Conservation (phyloP, 1,140 invertebrate genomes). For the Drosophila teissieri region DNA sequence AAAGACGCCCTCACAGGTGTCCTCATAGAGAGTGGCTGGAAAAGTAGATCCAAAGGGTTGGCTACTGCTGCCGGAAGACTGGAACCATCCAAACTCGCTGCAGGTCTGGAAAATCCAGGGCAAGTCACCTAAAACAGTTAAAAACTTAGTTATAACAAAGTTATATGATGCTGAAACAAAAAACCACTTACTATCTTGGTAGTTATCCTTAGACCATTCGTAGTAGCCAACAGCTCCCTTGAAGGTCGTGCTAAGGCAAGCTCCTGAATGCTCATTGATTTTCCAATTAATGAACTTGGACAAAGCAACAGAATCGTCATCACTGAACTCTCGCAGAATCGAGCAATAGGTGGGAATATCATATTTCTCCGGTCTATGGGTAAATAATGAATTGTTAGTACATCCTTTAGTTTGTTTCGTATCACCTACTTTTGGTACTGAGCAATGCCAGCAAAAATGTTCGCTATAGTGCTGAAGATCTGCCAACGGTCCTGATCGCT, state of each 20-base stretch:
- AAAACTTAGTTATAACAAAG: not conserved
- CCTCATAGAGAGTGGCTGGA: slow-evolving; percentile 86
- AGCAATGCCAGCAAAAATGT: slow-evolving; percentile 73
- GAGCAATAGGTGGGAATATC: slow-evolving; percentile 50
- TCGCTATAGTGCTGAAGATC: slow-evolving; percentile 74
- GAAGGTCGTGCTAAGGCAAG: slow-evolving; percentile 56
- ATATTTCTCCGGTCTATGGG: slow-evolving; percentile 47
- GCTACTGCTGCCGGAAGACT: slow-evolving; percentile 86
- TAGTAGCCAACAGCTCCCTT: slow-evolving; percentile 58
- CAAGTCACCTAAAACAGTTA: slow-evolving; percentile 33
- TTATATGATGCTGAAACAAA: not conserved
- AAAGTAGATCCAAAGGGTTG: slow-evolving; percentile 88
- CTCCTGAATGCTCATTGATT: slow-evolving; percentile 20
- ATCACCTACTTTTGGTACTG: slow-evolving; percentile 70
- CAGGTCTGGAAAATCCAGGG: slow-evolving; percentile 90
- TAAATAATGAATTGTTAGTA: not conserved
- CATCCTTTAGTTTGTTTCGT: too few relatives aligned
- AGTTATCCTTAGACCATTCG: slow-evolving; percentile 55
- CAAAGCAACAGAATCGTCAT: slow-evolving; percentile 66
- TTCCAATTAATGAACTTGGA: slow-evolving; percentile 55
- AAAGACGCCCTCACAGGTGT: slow-evolving; percentile 89
- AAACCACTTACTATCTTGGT: slow-evolving; percentile 53
- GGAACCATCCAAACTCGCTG: slow-evolving; percentile 90
- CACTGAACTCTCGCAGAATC: slow-evolving; percentile 47
- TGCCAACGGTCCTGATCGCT: slow-evolving; percentile 71